Evolutionary conservation across 2,888 invertebrate species (phyloP).

Genomic region (Sinotaia quadrata): DNA sequence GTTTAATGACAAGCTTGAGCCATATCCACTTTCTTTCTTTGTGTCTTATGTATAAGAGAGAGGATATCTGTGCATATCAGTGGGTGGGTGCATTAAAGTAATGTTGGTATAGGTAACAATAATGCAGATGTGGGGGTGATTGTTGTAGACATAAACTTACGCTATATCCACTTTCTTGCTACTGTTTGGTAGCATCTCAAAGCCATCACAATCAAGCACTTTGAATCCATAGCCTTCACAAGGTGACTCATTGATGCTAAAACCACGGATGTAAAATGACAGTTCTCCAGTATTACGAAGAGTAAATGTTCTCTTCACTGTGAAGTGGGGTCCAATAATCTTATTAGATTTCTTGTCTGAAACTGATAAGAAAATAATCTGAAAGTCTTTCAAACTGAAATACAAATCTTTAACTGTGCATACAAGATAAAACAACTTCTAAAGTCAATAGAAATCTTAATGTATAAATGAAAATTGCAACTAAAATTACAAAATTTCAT

Average conservation of each 20-base stretch:
- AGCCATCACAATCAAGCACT: constrained; percentile 68
- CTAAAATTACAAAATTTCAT: too few species aligned
- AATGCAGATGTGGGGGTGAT: not conserved
- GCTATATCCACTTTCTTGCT: constrained; percentile 82
- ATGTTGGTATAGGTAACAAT: too few species aligned
- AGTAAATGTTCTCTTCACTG: constrained; percentile 85
- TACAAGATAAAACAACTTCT: too few species aligned
- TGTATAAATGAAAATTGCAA: too few species aligned
- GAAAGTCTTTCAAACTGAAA: too few species aligned
- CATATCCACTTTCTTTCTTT: too few species aligned
- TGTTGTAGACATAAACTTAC: constrained; percentile 62
- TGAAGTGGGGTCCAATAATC: constrained; percentile 78
- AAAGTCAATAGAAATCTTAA: too few species aligned
- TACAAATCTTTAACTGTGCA: too few species aligned
- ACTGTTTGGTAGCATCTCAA: constrained; percentile 65
- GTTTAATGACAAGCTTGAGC: too few species aligned
- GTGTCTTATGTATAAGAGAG: too few species aligned
- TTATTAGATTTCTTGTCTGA: constrained; percentile 62
- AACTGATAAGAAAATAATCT: constrained; percentile 34
- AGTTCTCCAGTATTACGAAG: constrained; percentile 93
- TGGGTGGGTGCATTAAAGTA: too few species aligned
- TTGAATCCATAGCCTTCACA: constrained; percentile 81
- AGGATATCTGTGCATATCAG: too few species aligned
- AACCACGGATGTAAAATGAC: constrained; percentile 82
- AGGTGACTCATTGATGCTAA: constrained; percentile 78